Evolutionary conservation across 2,113 vertebrate species (phyloP).

Genomic region (Pachycephala philippinensis): DNA sequence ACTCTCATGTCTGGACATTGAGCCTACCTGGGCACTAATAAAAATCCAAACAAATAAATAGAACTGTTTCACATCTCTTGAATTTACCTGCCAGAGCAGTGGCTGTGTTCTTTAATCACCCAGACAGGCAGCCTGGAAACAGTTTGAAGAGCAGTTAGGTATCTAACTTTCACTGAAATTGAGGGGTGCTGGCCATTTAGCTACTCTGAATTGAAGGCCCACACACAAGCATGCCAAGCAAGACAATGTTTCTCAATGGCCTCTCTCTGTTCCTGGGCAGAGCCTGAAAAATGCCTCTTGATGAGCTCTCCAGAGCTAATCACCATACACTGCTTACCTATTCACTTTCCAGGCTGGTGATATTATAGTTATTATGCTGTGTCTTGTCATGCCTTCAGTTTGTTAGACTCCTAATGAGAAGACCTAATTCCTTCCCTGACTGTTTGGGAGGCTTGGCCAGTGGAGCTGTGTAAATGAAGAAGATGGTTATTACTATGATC

Average conservation of each 20-base stretch:
- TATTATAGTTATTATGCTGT: neutral
- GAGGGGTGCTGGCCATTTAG: neutral
- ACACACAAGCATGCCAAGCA: neutral
- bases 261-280: neutral
- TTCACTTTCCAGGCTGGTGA: neutral
- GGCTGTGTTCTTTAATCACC: neutral
- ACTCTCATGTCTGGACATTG: neutral
- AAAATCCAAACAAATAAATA: neutral
- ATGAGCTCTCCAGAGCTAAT: neutral
- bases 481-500: neutral
- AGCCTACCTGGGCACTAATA: neutral
- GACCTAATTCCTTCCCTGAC: neutral
- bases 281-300: neutral
- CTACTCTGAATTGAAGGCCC: neutral
- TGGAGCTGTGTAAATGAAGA: conserved; percentile 11
- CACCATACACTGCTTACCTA: neutral
- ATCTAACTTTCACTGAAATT: neutral
- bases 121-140: neutral
- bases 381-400: neutral
- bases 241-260: neutral
- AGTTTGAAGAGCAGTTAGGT: neutral
- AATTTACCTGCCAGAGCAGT: neutral
- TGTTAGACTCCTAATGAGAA: neutral
- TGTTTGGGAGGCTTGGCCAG: neutral
- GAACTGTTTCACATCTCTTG: neutral